phyloP scores from a whole-genome alignment of 2,797 vertebrate species.

The Siniperca obscura region DNA sequence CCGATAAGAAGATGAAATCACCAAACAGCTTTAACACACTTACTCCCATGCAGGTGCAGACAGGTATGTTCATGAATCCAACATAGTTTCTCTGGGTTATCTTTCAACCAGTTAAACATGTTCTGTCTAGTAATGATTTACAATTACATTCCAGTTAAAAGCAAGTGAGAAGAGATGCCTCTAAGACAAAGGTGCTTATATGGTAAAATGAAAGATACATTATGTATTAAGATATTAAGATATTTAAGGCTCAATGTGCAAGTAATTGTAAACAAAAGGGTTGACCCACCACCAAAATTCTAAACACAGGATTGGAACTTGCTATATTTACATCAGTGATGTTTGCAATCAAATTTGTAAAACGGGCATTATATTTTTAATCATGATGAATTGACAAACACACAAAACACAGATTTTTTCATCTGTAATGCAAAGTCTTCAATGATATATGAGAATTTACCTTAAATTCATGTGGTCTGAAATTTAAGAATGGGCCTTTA shows the following conservation, averaged over 20 bases:
- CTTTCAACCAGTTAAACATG: constrained; percentile 16
- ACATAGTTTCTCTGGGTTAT: neutral
- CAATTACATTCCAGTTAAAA: constrained; percentile 7
- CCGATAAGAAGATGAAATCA: neutral
- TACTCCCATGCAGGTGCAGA: neutral
- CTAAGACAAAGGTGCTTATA: neutral
- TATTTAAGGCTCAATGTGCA: neutral
- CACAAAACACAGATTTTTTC: neutral
- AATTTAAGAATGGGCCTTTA: neutral
- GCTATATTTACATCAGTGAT: neutral
- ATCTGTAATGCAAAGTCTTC: neutral
- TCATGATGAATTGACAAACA: neutral
- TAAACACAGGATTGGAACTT: neutral
- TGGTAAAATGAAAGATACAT: neutral
- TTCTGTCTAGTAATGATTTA: neutral
- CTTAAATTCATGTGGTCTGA: neutral
- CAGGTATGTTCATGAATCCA: neutral
- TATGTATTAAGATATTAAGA: too few species aligned
- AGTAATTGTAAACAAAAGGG: neutral
- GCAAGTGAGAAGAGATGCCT: neutral
- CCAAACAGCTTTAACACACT: neutral
- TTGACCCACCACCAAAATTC: constrained; percentile 10
- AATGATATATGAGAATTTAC: neutral
- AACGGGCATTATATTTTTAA: neutral
- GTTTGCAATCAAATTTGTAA: neutral